Percentiles rank a stretch among this genome's conserved stretches.
Evolutionary conservation across 2,888 invertebrate species (phyloP).

Genomic region (Ormyrus nitidulus): DNA sequence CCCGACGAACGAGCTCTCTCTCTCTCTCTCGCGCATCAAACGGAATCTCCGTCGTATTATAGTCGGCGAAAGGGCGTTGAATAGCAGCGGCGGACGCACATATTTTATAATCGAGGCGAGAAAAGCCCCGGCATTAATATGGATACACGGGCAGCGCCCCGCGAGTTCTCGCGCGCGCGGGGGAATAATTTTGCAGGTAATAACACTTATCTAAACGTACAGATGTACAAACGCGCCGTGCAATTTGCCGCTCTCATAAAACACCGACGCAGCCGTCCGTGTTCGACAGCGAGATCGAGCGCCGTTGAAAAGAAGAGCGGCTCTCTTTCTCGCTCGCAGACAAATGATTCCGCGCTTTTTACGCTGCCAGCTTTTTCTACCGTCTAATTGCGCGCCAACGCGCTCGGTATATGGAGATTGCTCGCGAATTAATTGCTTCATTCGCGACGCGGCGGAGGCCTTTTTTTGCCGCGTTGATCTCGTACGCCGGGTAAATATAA

Average conservation of each 20-base stretch:
- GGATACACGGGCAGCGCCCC: slow-evolving; percentile 22
- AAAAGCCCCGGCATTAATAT: slow-evolving; percentile 22
- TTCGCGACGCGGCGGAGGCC: background rate
- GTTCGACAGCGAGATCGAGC: background rate
- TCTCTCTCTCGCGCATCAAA: slow-evolving; percentile 10
- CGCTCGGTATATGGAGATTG: background rate
- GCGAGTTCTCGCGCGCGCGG: background rate
- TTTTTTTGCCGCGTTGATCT: background rate
- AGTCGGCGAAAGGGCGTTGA: background rate
- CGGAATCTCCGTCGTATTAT: slow-evolving; percentile 17
- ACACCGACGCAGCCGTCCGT: background rate
- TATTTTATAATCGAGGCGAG: background rate
- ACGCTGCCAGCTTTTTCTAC: background rate
- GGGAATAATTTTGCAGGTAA: slow-evolving; percentile 38
- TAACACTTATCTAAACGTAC: slow-evolving; percentile 50
- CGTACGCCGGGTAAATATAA: background rate
- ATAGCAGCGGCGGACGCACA: too few species aligned
- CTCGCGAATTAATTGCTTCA: slow-evolving; percentile 18
- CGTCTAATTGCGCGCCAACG: background rate
- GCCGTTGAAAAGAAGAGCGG: slow-evolving; percentile 18
- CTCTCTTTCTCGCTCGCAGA: background rate
- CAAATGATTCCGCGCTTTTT: background rate
- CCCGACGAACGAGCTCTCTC: background rate
- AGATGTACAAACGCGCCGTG: slow-evolving; percentile 37
- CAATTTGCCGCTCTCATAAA: slow-evolving; percentile 25